Evolutionary conservation across 2,113 vertebrate species (phyloP).

Genomic region (Ptyas mucosa): DNA sequence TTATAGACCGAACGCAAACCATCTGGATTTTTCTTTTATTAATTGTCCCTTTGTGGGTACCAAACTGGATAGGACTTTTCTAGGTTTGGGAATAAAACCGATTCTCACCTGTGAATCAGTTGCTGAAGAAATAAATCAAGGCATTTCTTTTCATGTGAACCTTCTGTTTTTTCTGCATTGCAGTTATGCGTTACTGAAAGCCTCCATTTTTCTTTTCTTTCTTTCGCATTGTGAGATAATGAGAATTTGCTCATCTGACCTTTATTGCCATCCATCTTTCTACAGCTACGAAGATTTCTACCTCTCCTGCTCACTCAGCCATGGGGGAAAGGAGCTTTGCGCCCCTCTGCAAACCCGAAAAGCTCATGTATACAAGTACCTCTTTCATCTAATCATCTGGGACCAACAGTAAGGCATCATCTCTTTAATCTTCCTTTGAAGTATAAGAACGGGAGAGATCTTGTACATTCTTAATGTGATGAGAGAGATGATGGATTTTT

Average conservation of each 20-base stretch:
- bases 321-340: constrained; percentile 88
- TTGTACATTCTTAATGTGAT: neutral
- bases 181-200: neutral
- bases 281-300: constrained; percentile 93
- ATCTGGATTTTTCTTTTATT: neutral
- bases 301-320: constrained; percentile 93
- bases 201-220: neutral
- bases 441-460: neutral
- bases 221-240: neutral
- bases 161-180: neutral
- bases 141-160: neutral
- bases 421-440: fast-evolving
- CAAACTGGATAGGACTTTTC: neutral
- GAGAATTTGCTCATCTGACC: fast-evolving
- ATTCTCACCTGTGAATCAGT: neutral
- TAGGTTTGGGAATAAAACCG: neutral
- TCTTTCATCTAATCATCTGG: constrained; percentile 97
- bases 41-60: neutral
- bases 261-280: neutral
- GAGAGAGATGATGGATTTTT: neutral
- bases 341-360: constrained; percentile 89
- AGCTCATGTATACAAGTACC: constrained; percentile 88
- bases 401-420: constrained; percentile 87
- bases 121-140: neutral
- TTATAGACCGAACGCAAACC: neutral